Conservation (phyloP, 2,113 vertebrate species). For the Anoura caudifer region DNA sequence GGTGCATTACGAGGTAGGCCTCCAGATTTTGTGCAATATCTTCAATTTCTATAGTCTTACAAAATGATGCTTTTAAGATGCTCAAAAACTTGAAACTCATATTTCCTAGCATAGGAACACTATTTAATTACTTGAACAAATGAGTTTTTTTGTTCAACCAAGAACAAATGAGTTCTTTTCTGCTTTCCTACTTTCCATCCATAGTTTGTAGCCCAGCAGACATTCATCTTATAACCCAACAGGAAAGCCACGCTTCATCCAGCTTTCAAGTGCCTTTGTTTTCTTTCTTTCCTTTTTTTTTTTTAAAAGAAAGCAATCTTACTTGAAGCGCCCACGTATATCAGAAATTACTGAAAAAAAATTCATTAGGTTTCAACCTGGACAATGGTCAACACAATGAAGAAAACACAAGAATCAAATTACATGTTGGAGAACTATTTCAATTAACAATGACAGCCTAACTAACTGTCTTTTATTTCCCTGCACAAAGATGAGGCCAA, state of each 20-base stretch:
- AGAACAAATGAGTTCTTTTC: conserved; percentile 16
- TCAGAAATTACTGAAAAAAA: background rate
- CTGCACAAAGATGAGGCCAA: conserved; percentile 47
- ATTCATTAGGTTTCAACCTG: conserved; percentile 27
- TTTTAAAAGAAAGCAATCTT: background rate
- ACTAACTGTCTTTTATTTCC: background rate
- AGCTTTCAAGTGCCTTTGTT: background rate
- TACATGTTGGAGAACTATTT: conserved; percentile 31
- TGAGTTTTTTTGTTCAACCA: background rate
- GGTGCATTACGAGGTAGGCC: background rate
- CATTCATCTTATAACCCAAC: background rate
- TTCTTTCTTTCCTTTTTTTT: background rate
- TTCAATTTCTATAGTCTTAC: conserved; percentile 2
- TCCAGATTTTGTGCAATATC: background rate
- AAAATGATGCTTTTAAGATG: conserved; percentile 9
- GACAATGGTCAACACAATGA: conserved; percentile 37
- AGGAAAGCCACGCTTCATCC: background rate
- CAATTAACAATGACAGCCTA: conserved; percentile 51
- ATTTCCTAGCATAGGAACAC: conserved; percentile 45
- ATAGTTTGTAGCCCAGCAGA: background rate
- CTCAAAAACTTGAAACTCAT: background rate
- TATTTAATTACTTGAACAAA: conserved; percentile 47
- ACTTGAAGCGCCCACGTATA: background rate
- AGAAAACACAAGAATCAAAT: conserved; percentile 42
- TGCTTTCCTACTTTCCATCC: conserved; percentile 11